Conservation (phyloP, 1,140 invertebrate genomes). For the Bombus breviceps region DNA sequence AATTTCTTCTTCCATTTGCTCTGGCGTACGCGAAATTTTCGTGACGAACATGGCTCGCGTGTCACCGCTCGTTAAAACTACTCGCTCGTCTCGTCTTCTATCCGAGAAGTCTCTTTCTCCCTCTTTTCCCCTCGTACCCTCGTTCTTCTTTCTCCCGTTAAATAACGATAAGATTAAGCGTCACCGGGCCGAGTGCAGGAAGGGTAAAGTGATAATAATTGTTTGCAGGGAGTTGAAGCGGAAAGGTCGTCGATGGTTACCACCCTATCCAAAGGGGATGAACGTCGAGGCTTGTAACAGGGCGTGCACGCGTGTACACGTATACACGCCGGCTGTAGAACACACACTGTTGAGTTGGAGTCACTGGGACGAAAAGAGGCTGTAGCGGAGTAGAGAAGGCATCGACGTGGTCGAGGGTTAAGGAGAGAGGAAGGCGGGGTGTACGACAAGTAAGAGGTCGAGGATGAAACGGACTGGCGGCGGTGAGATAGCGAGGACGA, state of each 20-base stretch:
- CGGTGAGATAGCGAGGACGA: conserved; percentile 8
- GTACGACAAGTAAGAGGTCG: conserved; percentile 36
- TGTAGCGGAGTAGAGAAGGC: conserved; percentile 7
- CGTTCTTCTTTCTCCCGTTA: conserved; percentile 30
- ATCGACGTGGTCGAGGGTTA: conserved; percentile 11
- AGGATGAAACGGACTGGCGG: conserved; percentile 37
- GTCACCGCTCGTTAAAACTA: conserved; percentile 45
- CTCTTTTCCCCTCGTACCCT: not conserved
- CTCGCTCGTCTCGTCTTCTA: not conserved
- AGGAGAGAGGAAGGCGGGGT: conserved; percentile 29
- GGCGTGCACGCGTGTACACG: conserved; percentile 6
- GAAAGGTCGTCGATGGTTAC: conserved; percentile 55
- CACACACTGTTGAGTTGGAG: conserved; percentile 5
- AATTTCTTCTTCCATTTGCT: conserved; percentile 43
- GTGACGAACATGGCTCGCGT: conserved; percentile 25
- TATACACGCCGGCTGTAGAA: conserved; percentile 17
- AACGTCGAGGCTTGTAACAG: conserved; percentile 13
- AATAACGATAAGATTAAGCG: conserved; percentile 74
- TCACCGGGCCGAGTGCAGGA: conserved; percentile 64
- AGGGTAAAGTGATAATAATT: conserved; percentile 76
- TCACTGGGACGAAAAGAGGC: conserved; percentile 34
- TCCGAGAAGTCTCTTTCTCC: not conserved
- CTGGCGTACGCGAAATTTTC: conserved; percentile 31
- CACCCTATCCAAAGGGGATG: conserved; percentile 42
- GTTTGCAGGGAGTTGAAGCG: conserved; percentile 62